phyloP scores from a whole-genome alignment of 2,113 vertebrate species.

The Heloderma charlesbogerti region DNA sequence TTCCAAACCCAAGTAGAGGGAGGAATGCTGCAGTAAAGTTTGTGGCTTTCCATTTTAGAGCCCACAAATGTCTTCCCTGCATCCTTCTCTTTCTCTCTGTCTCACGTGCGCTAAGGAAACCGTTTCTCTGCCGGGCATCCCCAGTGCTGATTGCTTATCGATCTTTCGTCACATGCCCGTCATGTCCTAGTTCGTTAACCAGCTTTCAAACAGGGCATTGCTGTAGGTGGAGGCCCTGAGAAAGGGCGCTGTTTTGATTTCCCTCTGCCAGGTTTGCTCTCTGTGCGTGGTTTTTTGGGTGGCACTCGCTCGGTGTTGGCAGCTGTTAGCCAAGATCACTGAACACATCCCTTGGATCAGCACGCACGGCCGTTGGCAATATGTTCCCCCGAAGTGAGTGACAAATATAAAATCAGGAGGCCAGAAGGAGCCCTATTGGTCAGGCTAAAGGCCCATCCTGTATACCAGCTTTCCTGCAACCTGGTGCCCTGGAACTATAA shows the following conservation, averaged over 20 bases:
- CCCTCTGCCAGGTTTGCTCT: too few species aligned
- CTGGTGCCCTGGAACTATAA: too few species aligned
- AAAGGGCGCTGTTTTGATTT: neutral
- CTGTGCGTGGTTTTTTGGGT: neutral
- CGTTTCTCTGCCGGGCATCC: conserved; percentile 8
- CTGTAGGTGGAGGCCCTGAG: neutral
- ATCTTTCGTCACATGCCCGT: neutral
- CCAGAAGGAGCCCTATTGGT: too few species aligned
- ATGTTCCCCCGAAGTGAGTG: neutral
- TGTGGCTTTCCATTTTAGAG: conserved; percentile 25
- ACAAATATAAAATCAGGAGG: neutral
- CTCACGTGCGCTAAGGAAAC: neutral
- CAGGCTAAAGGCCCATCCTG: too few species aligned
- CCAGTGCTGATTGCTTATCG: rapidly evolving
- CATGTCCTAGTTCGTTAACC: conserved; percentile 31
- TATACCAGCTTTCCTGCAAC: too few species aligned
- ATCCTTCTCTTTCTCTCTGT: neutral
- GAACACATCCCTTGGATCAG: neutral
- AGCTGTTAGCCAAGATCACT: neutral
- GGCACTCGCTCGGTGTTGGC: neutral
- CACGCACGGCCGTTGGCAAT: neutral
- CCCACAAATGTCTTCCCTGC: neutral
- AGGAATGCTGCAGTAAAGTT: conserved; percentile 34
- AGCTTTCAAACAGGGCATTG: conserved; percentile 8
- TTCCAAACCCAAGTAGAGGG: neutral